Percentiles rank a stretch among this genome's conserved stretches.
These are phyloP conservation scores for Caenorhabditis latens DNA, from an alignment of 1,140 invertebrate genomes.

Conservation along the genomic window DNA sequence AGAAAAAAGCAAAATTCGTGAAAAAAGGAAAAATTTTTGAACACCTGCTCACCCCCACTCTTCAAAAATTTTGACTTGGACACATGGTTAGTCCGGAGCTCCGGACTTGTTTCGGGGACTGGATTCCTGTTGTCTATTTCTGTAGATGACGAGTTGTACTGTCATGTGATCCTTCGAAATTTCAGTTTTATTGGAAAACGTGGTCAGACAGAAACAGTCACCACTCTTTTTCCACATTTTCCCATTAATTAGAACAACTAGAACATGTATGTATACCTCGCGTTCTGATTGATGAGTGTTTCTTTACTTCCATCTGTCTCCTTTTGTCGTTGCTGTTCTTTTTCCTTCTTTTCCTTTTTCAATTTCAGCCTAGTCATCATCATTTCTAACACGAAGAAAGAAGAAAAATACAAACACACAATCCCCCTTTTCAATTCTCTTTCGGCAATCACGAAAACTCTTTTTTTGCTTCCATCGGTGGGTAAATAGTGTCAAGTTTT, in stretches of 20 bases:
- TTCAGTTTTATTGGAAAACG: neutral
- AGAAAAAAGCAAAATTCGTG: no score
- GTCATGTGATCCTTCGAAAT: constrained; percentile 15
- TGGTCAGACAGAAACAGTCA: neutral
- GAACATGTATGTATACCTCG: neutral
- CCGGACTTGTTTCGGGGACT: no score
- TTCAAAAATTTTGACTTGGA: no score
- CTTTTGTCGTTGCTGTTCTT: neutral
- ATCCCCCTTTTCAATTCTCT: neutral
- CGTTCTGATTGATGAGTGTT: constrained; percentile 35
- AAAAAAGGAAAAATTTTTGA: no score
- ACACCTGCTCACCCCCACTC: no score
- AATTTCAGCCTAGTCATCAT: constrained; percentile 26
- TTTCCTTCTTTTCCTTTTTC: neutral
- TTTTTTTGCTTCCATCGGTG: neutral
- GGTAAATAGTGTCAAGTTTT: constrained; percentile 54
- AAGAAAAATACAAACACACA: neutral
- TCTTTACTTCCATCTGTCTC: constrained; percentile 25
- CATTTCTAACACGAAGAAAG: neutral
- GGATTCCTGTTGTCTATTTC: neutral
- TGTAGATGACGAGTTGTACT: neutral
- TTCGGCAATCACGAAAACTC: constrained; percentile 36
- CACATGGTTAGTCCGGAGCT: no score
- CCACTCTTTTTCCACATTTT: neutral
- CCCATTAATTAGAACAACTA: constrained; percentile 38